phyloP scores from a whole-genome alignment of 2,888 invertebrate species.

The Caradrina clavipalpis region DNA sequence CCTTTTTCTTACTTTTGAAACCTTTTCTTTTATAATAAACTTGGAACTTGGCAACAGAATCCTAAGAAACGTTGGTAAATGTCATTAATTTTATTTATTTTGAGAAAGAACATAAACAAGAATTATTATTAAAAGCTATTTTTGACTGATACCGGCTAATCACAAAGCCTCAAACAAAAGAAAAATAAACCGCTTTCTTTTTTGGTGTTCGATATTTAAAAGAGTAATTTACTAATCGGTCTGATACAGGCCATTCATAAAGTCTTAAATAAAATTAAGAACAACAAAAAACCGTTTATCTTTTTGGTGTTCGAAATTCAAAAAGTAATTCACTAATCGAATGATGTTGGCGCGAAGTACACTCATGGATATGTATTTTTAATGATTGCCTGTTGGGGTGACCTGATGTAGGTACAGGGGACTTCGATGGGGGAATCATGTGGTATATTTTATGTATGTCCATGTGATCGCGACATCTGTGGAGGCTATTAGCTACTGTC shows the following conservation, averaged over 20 bases:
- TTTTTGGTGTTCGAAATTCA: conserved; percentile 8
- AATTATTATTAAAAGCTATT: no score
- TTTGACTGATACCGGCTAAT: no score
- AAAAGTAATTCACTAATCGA: conserved; percentile 37
- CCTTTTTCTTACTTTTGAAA: background rate
- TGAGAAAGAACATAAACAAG: background rate
- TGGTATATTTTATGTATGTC: conserved; percentile 47
- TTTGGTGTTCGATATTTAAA: conserved; percentile 20
- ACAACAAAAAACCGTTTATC: background rate
- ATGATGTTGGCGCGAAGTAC: conserved; percentile 14
- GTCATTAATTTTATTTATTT: background rate
- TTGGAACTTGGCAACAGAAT: background rate
- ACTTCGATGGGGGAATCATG: conserved; percentile 28
- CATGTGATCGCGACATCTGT: conserved; percentile 38
- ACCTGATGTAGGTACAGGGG: conserved; percentile 3
- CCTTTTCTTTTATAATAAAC: background rate
- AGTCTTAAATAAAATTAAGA: background rate
- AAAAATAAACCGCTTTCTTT: background rate
- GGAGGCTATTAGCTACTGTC: conserved; percentile 24
- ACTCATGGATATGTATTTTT: conserved; percentile 49
- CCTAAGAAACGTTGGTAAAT: background rate
- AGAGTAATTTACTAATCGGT: conserved; percentile 30
- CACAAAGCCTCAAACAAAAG: no score
- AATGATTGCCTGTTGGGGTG: conserved; percentile 36
- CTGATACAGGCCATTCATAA: background rate